These are phyloP conservation scores for Xestia ashworthii DNA, from an alignment of 2,888 invertebrate species.

Conservation along the genomic window DNA sequence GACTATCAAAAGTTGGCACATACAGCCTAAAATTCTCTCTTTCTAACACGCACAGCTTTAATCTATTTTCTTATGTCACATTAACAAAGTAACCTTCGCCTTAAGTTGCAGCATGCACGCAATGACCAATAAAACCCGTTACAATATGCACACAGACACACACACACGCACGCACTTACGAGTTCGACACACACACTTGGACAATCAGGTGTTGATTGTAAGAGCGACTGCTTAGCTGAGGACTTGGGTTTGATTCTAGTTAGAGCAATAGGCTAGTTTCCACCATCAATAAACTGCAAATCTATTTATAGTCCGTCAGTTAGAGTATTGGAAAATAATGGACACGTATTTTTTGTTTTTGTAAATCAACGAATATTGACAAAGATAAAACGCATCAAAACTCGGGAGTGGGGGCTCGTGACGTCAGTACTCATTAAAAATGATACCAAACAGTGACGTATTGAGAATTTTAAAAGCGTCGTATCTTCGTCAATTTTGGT, in stretches of 20 bases:
- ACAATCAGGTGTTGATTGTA: not conserved
- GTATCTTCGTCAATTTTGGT: too few species aligned
- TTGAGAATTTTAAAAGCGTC: too few species aligned
- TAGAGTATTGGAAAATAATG: too few species aligned
- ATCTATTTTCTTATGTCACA: conserved; percentile 11
- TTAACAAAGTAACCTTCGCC: conserved; percentile 45
- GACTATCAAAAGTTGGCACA: conserved; percentile 5
- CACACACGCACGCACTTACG: conserved; percentile 23
- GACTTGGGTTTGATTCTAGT: not conserved
- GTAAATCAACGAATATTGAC: too few species aligned
- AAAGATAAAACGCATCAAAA: too few species aligned
- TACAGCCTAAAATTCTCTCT: conserved; percentile 1
- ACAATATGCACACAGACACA: conserved; percentile 49
- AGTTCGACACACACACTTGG: not conserved
- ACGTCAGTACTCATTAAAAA: too few species aligned
- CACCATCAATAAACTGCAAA: too few species aligned
- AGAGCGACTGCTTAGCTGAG: not conserved
- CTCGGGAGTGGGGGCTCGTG: too few species aligned
- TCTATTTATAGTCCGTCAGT: too few species aligned
- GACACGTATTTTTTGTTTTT: too few species aligned
- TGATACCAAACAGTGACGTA: too few species aligned
- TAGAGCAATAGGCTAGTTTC: too few species aligned
- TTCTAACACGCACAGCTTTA: conserved; percentile 25
- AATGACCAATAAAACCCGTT: conserved; percentile 67
- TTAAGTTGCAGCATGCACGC: conserved; percentile 69